A percentile compares a stretch with the other conserved stretches of the same genome.
These are phyloP conservation scores for Leptinotarsa haldemani DNA, from an alignment of 2,888 invertebrate species.

Conservation along the genomic window DNA sequence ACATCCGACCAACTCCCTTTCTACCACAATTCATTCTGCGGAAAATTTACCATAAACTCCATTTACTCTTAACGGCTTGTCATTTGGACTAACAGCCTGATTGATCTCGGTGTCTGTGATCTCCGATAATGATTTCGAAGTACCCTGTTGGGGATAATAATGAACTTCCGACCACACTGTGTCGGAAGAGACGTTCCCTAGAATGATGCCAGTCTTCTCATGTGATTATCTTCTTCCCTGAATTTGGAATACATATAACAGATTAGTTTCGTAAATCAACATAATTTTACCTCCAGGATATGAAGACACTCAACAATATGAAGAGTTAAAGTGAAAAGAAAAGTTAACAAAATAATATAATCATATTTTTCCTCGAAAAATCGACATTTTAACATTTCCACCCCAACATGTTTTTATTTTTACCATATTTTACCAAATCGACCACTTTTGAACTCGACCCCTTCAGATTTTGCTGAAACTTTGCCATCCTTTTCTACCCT, in stretches of 20 bases:
- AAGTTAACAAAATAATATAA: too few species aligned
- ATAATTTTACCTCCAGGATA: too few species aligned
- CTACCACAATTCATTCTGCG: not conserved
- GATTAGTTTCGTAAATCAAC: not conserved
- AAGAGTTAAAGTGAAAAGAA: too few species aligned
- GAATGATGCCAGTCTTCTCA: not conserved
- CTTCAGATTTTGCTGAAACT: too few species aligned
- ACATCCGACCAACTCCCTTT: not conserved
- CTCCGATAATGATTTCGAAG: conserved; percentile 39
- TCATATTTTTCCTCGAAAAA: too few species aligned
- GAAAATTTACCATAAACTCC: conserved; percentile 25
- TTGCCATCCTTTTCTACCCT: too few species aligned
- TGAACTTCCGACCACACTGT: conserved; percentile 30
- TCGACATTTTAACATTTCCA: too few species aligned
- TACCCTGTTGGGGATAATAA: conserved; percentile 35
- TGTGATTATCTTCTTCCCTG: not conserved
- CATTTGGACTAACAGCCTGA: conserved; percentile 33
- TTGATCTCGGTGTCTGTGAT: conserved; percentile 35
- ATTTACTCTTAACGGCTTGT: conserved; percentile 33
- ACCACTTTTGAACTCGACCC: too few species aligned
- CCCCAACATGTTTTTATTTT: too few species aligned
- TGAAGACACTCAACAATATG: too few species aligned
- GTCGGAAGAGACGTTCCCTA: conserved; percentile 6
- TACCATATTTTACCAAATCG: too few species aligned
- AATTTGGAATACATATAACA: not conserved